Percentiles rank a stretch among this genome's conserved stretches.
Conservation (phyloP, 2,888 invertebrate species). For the Campoletis raptor region DNA sequence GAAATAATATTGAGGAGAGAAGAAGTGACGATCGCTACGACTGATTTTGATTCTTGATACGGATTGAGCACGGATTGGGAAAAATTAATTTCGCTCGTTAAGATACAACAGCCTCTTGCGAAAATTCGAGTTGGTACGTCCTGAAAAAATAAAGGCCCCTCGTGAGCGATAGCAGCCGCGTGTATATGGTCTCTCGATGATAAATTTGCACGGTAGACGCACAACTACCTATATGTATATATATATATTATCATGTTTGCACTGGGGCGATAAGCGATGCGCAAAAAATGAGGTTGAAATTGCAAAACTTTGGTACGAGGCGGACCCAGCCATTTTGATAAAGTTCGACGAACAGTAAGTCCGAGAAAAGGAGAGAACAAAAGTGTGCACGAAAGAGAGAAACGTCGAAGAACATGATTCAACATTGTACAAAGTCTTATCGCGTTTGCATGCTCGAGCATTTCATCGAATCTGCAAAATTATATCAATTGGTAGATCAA, state of each 20-base stretch:
- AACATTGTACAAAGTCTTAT: slow-evolving; percentile 26
- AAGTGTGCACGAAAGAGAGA: slow-evolving; percentile 1
- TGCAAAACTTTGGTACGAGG: slow-evolving; percentile 79
- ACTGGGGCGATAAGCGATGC: slow-evolving; percentile 80
- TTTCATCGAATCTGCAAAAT: slow-evolving; percentile 11
- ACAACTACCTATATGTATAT: slow-evolving; percentile 50
- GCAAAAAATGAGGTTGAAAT: slow-evolving; percentile 84
- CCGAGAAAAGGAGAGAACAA: slow-evolving; percentile 36
- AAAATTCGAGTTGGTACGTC: slow-evolving; percentile 81
- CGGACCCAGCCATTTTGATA: slow-evolving; percentile 63
- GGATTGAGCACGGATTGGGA: background rate
- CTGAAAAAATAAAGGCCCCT: slow-evolving; percentile 82
- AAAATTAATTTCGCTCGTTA: slow-evolving; percentile 51
- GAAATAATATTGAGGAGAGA: background rate
- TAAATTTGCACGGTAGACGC: slow-evolving; percentile 52
- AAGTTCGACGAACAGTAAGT: slow-evolving; percentile 63
- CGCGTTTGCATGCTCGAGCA: slow-evolving; percentile 4
- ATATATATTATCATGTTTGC: slow-evolving; percentile 82
- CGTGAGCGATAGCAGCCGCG: slow-evolving; percentile 77
- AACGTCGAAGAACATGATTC: slow-evolving; percentile 36
- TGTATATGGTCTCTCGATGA: slow-evolving; percentile 69
- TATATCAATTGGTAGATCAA: background rate
- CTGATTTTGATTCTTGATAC: too few relatives aligned
- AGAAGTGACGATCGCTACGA: background rate
- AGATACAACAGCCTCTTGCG: slow-evolving; percentile 81